phyloP scores from a whole-genome alignment of 2,797 vertebrate species.

The Danio tinwini region DNA sequence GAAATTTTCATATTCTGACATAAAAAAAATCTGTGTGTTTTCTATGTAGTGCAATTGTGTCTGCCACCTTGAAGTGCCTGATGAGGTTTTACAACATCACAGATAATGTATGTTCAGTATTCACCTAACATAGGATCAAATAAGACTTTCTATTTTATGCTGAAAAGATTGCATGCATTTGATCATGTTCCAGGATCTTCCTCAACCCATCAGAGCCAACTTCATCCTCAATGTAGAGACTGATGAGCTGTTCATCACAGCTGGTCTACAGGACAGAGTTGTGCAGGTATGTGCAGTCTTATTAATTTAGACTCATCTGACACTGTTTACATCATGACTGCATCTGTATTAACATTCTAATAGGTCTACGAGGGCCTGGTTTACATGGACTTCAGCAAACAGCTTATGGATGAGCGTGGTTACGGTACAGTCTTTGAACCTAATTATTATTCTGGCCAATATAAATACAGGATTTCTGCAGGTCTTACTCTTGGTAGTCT shows the following conservation, averaged over 20 bases:
- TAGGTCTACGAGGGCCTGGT: slow-evolving; percentile 86
- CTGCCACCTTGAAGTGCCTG: slow-evolving; percentile 83
- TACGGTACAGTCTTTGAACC: slow-evolving; percentile 71
- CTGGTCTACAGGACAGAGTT: slow-evolving; percentile 84
- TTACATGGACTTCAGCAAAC: slow-evolving; percentile 85
- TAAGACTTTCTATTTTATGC: neutral
- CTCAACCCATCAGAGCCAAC: slow-evolving; percentile 79
- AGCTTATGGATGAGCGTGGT: slow-evolving; percentile 80
- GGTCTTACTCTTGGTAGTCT: no score
- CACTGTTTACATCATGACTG: neutral
- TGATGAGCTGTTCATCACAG: slow-evolving; percentile 85
- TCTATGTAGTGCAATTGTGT: slow-evolving; percentile 80
- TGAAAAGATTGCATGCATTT: neutral
- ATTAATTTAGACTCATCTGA: neutral
- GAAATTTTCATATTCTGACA: no score
- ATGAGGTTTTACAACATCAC: slow-evolving; percentile 87
- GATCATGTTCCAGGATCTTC: slow-evolving; percentile 76
- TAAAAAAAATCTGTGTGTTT: no score
- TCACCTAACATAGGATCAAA: neutral
- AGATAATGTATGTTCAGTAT: slow-evolving; percentile 70
- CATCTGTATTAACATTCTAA: slow-evolving; percentile 12
- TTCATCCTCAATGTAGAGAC: slow-evolving; percentile 86
- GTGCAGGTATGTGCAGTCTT: slow-evolving; percentile 76
- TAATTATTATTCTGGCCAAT: neutral
- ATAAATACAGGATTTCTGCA: neutral